Conservation (phyloP, 2,888 invertebrate genomes). For the Bursaphelenchus okinawaensis region DNA sequence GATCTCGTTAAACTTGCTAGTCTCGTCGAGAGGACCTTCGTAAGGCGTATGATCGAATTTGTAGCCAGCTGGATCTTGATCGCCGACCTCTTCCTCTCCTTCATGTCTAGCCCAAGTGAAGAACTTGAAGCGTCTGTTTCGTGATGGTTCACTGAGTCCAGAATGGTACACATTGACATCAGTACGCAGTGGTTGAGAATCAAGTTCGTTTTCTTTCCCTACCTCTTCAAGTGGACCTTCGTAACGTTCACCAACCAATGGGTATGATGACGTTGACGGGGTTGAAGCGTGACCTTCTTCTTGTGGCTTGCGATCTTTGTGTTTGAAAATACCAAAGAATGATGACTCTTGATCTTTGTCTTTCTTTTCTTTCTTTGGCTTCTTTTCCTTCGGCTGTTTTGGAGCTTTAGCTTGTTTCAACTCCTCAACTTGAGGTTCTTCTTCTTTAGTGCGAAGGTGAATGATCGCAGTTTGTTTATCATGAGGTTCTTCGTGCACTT, state of each 20-base stretch:
- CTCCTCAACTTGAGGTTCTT: neutral
- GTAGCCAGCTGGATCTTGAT: conserved; percentile 11
- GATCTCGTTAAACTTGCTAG: neutral
- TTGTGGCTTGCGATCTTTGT: neutral
- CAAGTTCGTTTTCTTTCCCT: conserved; percentile 1
- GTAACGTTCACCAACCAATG: conserved; percentile 26
- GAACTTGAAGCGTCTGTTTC: neutral
- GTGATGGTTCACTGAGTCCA: conserved; percentile 20
- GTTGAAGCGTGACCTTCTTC: neutral
- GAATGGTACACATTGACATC: conserved; percentile 26
- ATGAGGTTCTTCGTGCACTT: neutral
- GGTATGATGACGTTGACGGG: neutral
- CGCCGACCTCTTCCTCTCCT: conserved; percentile 32
- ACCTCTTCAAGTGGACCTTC: conserved; percentile 6
- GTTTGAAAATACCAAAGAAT: neutral
- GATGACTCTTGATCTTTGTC: neutral
- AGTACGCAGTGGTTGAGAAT: conserved; percentile 15
- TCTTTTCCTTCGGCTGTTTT: neutral
- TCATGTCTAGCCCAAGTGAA: conserved; percentile 25
- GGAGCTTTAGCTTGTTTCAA: neutral
- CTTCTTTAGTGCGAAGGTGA: neutral
- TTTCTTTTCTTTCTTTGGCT: neutral
- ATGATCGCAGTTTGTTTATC: neutral
- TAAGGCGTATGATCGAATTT: conserved; percentile 7
- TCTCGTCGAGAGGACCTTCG: conserved; percentile 16